These are phyloP conservation scores for Pleuronectes platessa DNA, from an alignment of 2,113 vertebrate species.

Conservation along the genomic window DNA sequence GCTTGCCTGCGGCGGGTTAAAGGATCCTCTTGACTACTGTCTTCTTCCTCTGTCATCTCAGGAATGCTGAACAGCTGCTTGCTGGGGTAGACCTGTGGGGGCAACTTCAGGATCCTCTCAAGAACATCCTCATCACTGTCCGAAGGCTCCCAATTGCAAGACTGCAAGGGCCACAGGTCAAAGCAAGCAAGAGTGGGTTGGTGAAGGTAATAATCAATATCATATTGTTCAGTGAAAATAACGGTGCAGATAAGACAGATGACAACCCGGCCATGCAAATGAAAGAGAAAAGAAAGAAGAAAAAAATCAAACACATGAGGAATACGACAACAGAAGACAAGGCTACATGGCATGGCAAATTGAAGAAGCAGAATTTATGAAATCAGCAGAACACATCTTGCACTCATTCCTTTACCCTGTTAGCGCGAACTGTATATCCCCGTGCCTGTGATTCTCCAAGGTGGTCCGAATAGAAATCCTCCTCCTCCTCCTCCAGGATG, in stretches of 20 bases:
- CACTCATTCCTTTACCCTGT: constrained; percentile 83
- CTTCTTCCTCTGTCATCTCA: constrained; percentile 90
- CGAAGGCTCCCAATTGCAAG: constrained; percentile 82
- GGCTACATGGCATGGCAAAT: constrained; percentile 3
- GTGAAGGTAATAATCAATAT: constrained; percentile 26
- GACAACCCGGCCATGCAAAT: constrained; percentile 51
- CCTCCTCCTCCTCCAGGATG: constrained; percentile 96
- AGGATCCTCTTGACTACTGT: constrained; percentile 82
- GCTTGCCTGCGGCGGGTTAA: constrained; percentile 29
- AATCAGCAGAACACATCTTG: constrained; percentile 1
- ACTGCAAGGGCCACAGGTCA: constrained; percentile 60
- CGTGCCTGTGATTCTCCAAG: constrained; percentile 67
- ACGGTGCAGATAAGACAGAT: constrained; percentile 41
- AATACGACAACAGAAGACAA: constrained; percentile 28
- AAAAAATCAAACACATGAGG: constrained; percentile 30
- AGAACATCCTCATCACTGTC: constrained; percentile 95
- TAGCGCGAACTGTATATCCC: constrained; percentile 71
- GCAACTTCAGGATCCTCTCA: constrained; percentile 91
- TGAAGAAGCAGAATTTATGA: background rate
- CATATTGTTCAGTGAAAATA: constrained; percentile 39
- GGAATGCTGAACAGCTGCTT: constrained; percentile 94
- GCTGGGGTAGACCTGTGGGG: constrained; percentile 83
- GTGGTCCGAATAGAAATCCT: constrained; percentile 87
- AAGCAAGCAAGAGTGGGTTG: constrained; percentile 41
- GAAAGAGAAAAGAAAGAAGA: constrained; percentile 59